phyloP scores from a whole-genome alignment of 2,888 invertebrate genomes.

The Dinocampus coccinellae region DNA sequence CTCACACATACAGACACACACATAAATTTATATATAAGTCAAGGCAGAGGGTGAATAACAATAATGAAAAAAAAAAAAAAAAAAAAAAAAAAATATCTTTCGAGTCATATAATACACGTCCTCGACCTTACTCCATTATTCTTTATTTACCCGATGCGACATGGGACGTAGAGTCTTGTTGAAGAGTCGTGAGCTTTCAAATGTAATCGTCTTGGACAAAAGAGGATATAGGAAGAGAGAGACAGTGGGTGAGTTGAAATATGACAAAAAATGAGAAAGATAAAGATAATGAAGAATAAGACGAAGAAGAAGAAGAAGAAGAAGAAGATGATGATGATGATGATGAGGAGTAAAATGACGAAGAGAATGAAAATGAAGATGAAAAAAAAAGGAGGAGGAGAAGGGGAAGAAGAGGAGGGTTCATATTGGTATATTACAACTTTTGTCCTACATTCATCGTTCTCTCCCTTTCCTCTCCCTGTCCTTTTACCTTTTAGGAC shows the following conservation, averaged over 20 bases:
- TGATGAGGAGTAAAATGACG: background rate
- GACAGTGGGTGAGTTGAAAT: background rate
- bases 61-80: conserved; percentile 5
- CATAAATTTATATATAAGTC: conserved; percentile 8
- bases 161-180: conserved; percentile 36
- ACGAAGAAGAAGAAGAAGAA: background rate
- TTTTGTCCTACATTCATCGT: conserved; percentile 12
- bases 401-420: background rate
- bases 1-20: background rate
- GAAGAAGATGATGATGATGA: background rate
- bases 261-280: background rate
- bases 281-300: no score
- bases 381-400: background rate
- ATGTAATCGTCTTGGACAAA: conserved; percentile 44
- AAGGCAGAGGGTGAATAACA: conserved; percentile 10
- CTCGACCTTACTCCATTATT: conserved; percentile 43
- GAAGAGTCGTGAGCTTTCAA: conserved; percentile 44
- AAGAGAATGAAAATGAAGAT: background rate
- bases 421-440: background rate
- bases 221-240: conserved; percentile 34
- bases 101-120: conserved; percentile 39
- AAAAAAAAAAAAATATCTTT: conserved; percentile 23
- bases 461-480: no score
- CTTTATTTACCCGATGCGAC: conserved; percentile 48
- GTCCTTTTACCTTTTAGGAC: conserved; percentile 2